Evolutionary conservation across 2,888 invertebrate genomes (phyloP).

Genomic region (Cremastinae sp.): DNA sequence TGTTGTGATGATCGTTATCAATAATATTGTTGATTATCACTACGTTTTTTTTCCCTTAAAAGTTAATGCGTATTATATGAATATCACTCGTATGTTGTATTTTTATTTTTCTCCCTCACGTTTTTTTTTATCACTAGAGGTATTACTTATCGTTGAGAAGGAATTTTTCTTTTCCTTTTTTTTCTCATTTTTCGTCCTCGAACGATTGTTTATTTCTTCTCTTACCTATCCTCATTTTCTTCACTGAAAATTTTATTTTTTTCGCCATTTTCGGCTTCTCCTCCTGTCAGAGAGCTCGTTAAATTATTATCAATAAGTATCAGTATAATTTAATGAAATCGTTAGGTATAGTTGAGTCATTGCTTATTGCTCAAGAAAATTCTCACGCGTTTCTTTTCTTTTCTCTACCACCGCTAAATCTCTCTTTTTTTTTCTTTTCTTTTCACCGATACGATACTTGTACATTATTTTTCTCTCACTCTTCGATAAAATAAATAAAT

Average conservation of each 20-base stretch:
- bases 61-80: conserved; percentile 56
- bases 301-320: conserved; percentile 62
- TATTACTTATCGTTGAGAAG: conserved; percentile 71
- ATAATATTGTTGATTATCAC: conserved; percentile 43
- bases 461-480: conserved; percentile 9
- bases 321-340: conserved; percentile 58
- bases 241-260: conserved; percentile 25
- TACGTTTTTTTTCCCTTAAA: conserved; percentile 40
- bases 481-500: conserved; percentile 3
- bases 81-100: conserved; percentile 65
- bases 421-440: neutral
- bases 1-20: conserved; percentile 48
- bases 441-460: neutral
- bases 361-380: conserved; percentile 77
- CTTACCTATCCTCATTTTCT: conserved; percentile 20
- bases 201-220: conserved; percentile 30
- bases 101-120: conserved; percentile 19
- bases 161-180: conserved; percentile 48
- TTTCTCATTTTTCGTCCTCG: conserved; percentile 13
- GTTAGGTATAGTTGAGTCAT: conserved; percentile 71
- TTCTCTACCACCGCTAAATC: conserved; percentile 23
- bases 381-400: conserved; percentile 63
- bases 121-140: conserved; percentile 69
- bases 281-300: conserved; percentile 58
- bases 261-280: conserved; percentile 25